These are phyloP conservation scores for Cheirogaleus major DNA, from an alignment of 2,797 vertebrate genomes.

Conservation along the genomic window DNA sequence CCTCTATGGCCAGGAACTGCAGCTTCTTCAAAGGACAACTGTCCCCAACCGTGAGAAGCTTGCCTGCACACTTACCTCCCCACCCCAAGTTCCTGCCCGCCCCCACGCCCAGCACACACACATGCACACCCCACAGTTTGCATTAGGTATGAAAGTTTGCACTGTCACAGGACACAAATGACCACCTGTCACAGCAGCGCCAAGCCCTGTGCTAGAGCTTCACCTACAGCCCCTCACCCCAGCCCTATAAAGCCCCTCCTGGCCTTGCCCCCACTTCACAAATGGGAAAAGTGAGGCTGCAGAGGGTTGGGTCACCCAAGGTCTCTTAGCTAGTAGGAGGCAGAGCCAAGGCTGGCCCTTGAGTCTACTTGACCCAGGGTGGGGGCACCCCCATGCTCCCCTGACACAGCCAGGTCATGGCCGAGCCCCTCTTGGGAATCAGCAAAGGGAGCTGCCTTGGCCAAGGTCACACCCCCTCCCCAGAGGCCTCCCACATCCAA, in stretches of 20 bases:
- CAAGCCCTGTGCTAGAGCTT: neutral
- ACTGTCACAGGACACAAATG: no score
- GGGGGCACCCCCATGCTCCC: neutral
- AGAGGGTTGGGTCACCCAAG: neutral
- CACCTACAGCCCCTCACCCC: neutral
- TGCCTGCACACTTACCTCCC: neutral
- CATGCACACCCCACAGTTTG: neutral
- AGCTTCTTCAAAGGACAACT: neutral
- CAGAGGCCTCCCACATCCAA: neutral
- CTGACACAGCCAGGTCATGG: fast-evolving
- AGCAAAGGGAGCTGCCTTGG: neutral
- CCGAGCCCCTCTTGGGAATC: neutral
- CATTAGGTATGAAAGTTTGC: neutral
- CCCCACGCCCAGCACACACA: neutral
- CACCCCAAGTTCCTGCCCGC: neutral
- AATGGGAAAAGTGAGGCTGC: neutral
- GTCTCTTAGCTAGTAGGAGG: neutral
- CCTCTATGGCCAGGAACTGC: neutral
- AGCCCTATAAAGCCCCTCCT: neutral
- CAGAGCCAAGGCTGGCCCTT: neutral
- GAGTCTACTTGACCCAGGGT: neutral
- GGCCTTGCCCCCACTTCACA: neutral
- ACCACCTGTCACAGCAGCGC: neutral
- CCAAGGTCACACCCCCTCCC: neutral
- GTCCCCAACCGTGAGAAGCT: neutral